Conservation (phyloP, 2,113 vertebrate genomes). For the Leptobrachium ailaonicum region DNA sequence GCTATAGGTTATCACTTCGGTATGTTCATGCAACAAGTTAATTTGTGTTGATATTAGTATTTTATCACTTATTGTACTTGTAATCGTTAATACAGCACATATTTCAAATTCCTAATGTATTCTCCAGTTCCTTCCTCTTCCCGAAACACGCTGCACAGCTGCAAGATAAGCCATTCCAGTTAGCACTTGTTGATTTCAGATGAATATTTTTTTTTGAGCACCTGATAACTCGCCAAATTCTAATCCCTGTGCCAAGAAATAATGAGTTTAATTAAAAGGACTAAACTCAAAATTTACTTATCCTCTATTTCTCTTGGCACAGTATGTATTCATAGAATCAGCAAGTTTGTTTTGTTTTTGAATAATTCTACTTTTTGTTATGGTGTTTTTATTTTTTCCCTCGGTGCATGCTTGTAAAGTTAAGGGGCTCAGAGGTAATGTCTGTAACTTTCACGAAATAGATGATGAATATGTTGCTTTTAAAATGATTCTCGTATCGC, state of each 20-base stretch:
- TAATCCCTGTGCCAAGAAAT: not conserved
- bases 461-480: no score
- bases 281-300: no score
- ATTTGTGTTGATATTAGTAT: conserved; percentile 33
- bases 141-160: not conserved
- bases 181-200: conserved; percentile 31
- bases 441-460: no score
- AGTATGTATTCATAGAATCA: no score
- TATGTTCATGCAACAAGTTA: not conserved
- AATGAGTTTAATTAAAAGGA: not conserved
- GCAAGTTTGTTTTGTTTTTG: no score
- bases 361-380: no score
- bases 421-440: no score
- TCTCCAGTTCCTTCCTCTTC: conserved; percentile 26
- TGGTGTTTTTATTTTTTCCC: no score
- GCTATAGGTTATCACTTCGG: not conserved
- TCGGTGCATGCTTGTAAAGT: no score
- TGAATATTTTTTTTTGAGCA: not conserved
- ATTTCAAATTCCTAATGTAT: conserved; percentile 23
- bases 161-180: conserved; percentile 38
- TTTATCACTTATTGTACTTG: conserved; percentile 2
- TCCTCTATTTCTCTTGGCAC: no score
- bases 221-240: not conserved
- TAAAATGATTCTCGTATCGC: no score
- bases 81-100: conserved; percentile 19